These are phyloP conservation scores for Fundulus diaphanus DNA, from an alignment of 2,797 vertebrate genomes.

Conservation along the genomic window DNA sequence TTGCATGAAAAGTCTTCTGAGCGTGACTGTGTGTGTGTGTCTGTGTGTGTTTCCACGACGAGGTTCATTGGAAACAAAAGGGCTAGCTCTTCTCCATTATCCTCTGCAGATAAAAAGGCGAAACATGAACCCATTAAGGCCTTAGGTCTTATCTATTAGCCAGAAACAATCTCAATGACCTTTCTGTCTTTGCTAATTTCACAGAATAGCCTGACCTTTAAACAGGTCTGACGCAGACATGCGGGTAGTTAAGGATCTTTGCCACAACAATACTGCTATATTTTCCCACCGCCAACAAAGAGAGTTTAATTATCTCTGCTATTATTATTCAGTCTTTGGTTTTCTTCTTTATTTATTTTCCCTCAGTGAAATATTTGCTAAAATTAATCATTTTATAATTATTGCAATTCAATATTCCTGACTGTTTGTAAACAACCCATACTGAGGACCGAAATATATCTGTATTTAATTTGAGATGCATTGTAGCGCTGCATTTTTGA, in stretches of 20 bases:
- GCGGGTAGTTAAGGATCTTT: slow-evolving; percentile 74
- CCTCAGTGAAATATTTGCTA: slow-evolving; percentile 21
- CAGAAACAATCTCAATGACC: slow-evolving; percentile 78
- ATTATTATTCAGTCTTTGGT: slow-evolving; percentile 48
- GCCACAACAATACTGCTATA: slow-evolving; percentile 64
- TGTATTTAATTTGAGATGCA: slow-evolving; percentile 14
- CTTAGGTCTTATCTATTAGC: slow-evolving; percentile 74
- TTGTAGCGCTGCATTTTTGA: slow-evolving; percentile 19
- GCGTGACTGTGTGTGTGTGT: background rate
- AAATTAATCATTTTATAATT: slow-evolving; percentile 43
- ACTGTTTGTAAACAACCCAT: slow-evolving; percentile 38
- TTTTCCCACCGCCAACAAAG: slow-evolving; percentile 49
- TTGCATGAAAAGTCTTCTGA: background rate
- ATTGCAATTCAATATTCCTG: slow-evolving; percentile 38
- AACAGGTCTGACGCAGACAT: slow-evolving; percentile 61
- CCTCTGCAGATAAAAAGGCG: slow-evolving; percentile 58
- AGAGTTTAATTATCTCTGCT: slow-evolving; percentile 63
- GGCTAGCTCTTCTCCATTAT: slow-evolving; percentile 53
- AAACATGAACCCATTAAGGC: slow-evolving; percentile 76
- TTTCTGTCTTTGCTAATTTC: slow-evolving; percentile 83
- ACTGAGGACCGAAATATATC: slow-evolving; percentile 28
- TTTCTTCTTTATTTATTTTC: slow-evolving; percentile 16
- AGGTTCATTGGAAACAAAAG: slow-evolving; percentile 44
- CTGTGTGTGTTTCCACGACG: slow-evolving; percentile 11
- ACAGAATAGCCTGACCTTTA: slow-evolving; percentile 82